Base-by-base conservation (phyloP, 2,797 vertebrate species). In the Lithobates sylvaticus region DNA sequence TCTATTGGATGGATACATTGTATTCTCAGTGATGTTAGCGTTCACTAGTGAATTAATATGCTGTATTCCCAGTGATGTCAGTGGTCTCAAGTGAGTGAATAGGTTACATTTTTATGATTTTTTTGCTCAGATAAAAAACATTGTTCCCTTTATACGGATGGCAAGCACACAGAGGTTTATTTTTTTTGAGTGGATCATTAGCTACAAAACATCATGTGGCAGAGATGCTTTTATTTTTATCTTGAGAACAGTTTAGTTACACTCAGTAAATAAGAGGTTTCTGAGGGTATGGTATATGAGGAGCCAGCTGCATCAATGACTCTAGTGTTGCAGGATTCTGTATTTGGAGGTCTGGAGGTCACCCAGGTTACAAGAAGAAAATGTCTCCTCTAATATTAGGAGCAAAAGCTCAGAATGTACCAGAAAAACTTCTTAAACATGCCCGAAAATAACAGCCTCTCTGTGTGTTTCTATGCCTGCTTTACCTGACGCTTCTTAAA, bases 371-470 rank as follows among this genome's bases (percentile, higher is more conserved):
- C 27, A 18, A 42, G 36, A 34, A 50, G 32, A 77, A 77, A 69
- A 15, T 10, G 2, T 7, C 21, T 10, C 23, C 21, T 29, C 58
- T 74, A 85, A 77, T 71, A 61, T 84, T 78, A 78, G 83, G n/a
- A 64, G 23, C 68, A 27, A 26, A 34, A 72, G 44, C 44, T 69
- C 23, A 80, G 34, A 71, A 54, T 72, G 18, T 47, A 15, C 64
- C n/a, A 16, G 36, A 23, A 8, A 79, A 21, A 68, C 29, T 4
- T 54, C n/a, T 10, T 12, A 65, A 39, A 65, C 16, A 34, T 13
- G 16, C 1, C 74, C 39, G 29, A 71, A 84, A 84, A 77, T 70
- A 84, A 23, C 32, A 36, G 4, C 16, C 0, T 10, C 64, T 78
- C 54, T 39, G 50, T 47, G 44, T 47, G 44, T 47, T 47, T 18